phyloP scores from a whole-genome alignment of 2,797 vertebrate genomes.

The Acipenser ruthenus region DNA sequence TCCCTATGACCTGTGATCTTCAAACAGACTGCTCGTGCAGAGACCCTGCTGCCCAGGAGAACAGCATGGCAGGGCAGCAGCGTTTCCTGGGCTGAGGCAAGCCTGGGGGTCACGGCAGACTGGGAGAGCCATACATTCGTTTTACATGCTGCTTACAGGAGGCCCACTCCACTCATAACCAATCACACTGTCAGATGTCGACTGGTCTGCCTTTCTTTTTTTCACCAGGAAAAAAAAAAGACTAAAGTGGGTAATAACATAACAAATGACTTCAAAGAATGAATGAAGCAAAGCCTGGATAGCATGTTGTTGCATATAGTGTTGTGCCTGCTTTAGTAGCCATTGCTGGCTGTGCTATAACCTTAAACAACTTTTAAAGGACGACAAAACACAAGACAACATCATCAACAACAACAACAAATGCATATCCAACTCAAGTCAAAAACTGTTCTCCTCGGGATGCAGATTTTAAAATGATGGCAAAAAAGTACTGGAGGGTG shows the following conservation, averaged over 20 bases:
- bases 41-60: slow-evolving; percentile 61
- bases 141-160: slow-evolving; percentile 68
- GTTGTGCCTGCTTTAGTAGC: slow-evolving; percentile 65
- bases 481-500: slow-evolving; percentile 17
- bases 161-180: slow-evolving; percentile 59
- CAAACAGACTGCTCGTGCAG: slow-evolving; percentile 66
- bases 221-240: slow-evolving; percentile 41
- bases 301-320: slow-evolving; percentile 53
- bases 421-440: neutral
- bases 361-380: slow-evolving; percentile 30
- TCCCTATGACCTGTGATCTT: slow-evolving; percentile 66
- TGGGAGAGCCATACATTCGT: slow-evolving; percentile 60
- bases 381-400: slow-evolving; percentile 45
- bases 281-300: slow-evolving; percentile 52
- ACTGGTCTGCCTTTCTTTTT: slow-evolving; percentile 70
- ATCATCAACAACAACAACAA: slow-evolving; percentile 18
- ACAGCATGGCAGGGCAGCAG: slow-evolving; percentile 32
- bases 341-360: slow-evolving; percentile 47
- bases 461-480: slow-evolving; percentile 34
- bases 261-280: slow-evolving; percentile 12
- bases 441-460: slow-evolving; percentile 23
- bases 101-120: slow-evolving; percentile 45
- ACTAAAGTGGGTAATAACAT: slow-evolving; percentile 32
- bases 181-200: slow-evolving; percentile 60
- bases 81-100: slow-evolving; percentile 54